Evolutionary conservation across 2,888 invertebrate genomes (phyloP), one percentile per base, ranked within the genome.

Genomic region (Ochropleura leucogaster): DNA sequence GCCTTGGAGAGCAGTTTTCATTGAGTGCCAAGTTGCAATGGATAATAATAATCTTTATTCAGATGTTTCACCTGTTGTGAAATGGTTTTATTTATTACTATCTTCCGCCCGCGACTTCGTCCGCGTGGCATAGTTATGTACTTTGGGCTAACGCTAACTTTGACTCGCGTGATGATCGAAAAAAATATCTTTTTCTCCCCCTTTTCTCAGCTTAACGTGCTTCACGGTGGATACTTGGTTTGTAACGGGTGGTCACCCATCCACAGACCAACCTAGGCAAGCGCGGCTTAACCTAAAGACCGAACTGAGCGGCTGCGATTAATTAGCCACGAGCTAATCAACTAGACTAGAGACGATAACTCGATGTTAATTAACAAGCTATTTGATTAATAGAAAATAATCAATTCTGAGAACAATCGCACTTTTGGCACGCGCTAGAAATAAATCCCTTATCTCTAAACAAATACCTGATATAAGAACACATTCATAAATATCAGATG

Each of bases 1-100:
- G 51, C n/a, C 40, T 59, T 73, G 57, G 63, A 46, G 46, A 74
- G 12, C 20, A 44, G 40, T n/a, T 3, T 64, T 20, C 18, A 59
- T 51, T 3, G 9, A 12, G 80, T 80, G 77, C 64, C 77, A 77
- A 80, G 64, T 18, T n/a, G 40, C 9, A 60, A 53, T 77, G 81
- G 81, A 81, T 53, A 80, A 59, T 74, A 5, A 59, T 80, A 64
- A 57, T n/a, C 44, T 72, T 64, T 18, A 63, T 60, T 12, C 42
- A 30, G 46, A 12, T 69, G 40, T 18, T 64, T 2, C 74, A 53
- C 20, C 20, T 46, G 80, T 51, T n/a, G 6, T 59, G 8, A 12
- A 42, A 14, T 46, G 9, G 30, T 16, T 47, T 47, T 42, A 74
- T 42, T 55, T 47, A 0, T 14, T 47, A 30, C 30, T 30, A 30